Evolutionary conservation across 1,140 invertebrate species (phyloP), one percentile per base, ranked within the genome.

Genomic region (Babylonia areolata): DNA sequence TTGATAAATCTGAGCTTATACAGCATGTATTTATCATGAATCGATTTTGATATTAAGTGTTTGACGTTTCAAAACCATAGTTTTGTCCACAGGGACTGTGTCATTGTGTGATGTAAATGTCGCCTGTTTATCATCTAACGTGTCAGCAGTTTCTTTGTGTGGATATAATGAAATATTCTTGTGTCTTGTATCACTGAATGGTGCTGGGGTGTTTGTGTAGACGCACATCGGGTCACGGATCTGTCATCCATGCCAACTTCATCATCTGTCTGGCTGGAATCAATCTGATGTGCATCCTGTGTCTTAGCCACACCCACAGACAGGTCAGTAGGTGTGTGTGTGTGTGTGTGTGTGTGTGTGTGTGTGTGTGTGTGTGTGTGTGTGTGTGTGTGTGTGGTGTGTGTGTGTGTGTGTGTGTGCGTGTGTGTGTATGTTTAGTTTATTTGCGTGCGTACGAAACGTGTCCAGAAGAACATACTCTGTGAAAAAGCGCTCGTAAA

Each of bases 251-350:
- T 40, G 42, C 33, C 78, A 54, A 58, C 15, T 54, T 80, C n/a
- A 58, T 80, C n/a, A 9, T 80, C 28, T 51, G 42, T 5, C 46
- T 80, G 78, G 23, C 78, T 33, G 46, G 78, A 11, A 58, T 80
- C 40, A 80, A 80, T 31, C 42, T 80, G 40, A 37, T 54, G 9
- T 80, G 78, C 33, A 54, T 80, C 23, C 78, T 80, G 28, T 80
- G 78, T 54, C 78, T 80, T 0, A 80, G 78, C 11, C 78, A 80
- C 40, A 54, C 78, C 17, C 33, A 54, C 6, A 51, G 42, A 80
- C 33, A 80, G 78, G 78, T 80, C 17, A 80, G 31, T n/a, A 23
- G 15, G 1, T 64, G 58, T 64, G 58, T 64, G 58, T 64, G 58
- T 64, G 58, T 64, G 58, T 64, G 58, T 69, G 64, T 69, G 64